These are phyloP conservation scores for Salarias fasciatus DNA, from an alignment of 2,797 vertebrate species.

Conservation along the genomic window DNA sequence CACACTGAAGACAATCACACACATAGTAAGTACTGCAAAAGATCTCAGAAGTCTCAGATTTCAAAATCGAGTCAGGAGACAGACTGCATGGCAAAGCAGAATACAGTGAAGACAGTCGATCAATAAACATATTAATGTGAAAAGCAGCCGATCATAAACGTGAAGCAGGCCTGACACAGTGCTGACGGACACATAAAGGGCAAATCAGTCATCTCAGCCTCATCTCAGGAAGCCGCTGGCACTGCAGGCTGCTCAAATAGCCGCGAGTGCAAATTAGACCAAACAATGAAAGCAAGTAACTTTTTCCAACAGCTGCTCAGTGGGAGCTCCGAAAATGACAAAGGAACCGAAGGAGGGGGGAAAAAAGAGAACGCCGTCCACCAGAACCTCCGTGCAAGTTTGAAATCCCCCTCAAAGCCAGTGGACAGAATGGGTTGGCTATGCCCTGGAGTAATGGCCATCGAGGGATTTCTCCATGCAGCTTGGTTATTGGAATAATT, in stretches of 20 bases:
- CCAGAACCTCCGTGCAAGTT: slow-evolving; percentile 33
- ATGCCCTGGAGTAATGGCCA: slow-evolving; percentile 51
- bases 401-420: slow-evolving; percentile 65
- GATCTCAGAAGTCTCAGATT: too few relatives aligned
- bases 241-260: slow-evolving; percentile 55
- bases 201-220: slow-evolving; percentile 53
- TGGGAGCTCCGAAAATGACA: slow-evolving; percentile 15
- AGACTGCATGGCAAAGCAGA: too few relatives aligned
- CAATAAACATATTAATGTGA: background rate
- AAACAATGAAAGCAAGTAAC: slow-evolving; percentile 50
- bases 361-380: slow-evolving; percentile 14
- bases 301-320: slow-evolving; percentile 64
- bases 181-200: slow-evolving; percentile 29
- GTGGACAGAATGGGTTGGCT: slow-evolving; percentile 70
- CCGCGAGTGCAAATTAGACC: slow-evolving; percentile 56
- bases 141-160: slow-evolving; percentile 30
- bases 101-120: slow-evolving; percentile 10
- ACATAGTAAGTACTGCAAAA: too few relatives aligned
- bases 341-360: slow-evolving; percentile 5
- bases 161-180: slow-evolving; percentile 13
- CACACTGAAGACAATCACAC: too few relatives aligned
- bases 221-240: slow-evolving; percentile 43
- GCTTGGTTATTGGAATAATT: slow-evolving; percentile 17
- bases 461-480: slow-evolving; percentile 46
- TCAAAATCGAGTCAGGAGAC: too few relatives aligned